Percentiles rank a stretch among this genome's conserved stretches.
Conservation (phyloP, 1,140 invertebrate species). For the Platyura marginata region DNA sequence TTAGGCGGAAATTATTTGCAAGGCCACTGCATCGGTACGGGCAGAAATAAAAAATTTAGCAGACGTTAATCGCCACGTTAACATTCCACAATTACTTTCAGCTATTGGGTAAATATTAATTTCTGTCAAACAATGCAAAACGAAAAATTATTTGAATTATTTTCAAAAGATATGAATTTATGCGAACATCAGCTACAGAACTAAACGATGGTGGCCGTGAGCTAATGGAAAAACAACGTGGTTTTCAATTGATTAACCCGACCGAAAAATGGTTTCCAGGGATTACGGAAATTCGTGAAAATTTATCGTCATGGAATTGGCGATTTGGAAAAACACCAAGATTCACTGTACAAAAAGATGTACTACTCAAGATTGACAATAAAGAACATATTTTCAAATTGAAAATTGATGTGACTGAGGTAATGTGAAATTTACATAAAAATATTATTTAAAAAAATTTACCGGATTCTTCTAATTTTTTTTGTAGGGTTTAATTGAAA, state of each 20-base stretch:
- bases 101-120: constrained; percentile 34
- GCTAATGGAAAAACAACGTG: constrained; percentile 46
- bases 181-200: constrained; percentile 45
- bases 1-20: constrained; percentile 45
- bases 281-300: constrained; percentile 38
- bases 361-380: constrained; percentile 15
- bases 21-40: constrained; percentile 61
- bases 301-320: constrained; percentile 72
- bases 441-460: not conserved
- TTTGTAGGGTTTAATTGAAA: constrained; percentile 16
- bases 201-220: constrained; percentile 47
- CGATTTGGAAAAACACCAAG: constrained; percentile 71
- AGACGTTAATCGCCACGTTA: constrained; percentile 49
- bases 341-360: constrained; percentile 41
- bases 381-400: constrained; percentile 16
- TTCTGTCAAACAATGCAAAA: not conserved
- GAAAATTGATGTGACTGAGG: constrained; percentile 17
- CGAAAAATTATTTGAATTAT: not conserved
- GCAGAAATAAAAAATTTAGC: constrained; percentile 64
- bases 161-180: constrained; percentile 40
- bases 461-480: not conserved
- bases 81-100: constrained; percentile 44
- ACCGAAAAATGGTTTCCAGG: constrained; percentile 75
- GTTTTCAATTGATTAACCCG: constrained; percentile 71
- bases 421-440: constrained; percentile 5